These are phyloP conservation scores for Turritopsis dohrnii DNA, from an alignment of 30 jellyfish, hydroid and myxozoan genomes.

Conservation along the genomic window DNA sequence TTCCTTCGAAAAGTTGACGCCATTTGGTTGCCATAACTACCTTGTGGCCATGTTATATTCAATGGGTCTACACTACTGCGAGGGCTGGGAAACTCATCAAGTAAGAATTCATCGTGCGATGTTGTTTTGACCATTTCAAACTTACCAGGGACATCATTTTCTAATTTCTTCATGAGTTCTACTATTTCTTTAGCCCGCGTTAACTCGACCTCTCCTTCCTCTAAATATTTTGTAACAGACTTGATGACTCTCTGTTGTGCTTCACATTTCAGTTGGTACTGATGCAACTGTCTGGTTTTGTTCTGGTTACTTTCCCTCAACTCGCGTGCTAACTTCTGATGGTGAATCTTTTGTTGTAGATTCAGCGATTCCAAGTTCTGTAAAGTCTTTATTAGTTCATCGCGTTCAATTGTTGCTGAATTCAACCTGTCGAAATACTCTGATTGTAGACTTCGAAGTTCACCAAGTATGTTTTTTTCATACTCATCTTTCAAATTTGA, in stretches of 20 bases:
- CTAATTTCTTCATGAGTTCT: not conserved
- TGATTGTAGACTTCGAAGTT: not conserved
- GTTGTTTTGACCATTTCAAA: not conserved
- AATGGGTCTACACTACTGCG: not conserved
- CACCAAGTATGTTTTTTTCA: not conserved
- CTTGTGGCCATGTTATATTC: slow-evolving; percentile 6
- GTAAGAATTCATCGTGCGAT: not conserved
- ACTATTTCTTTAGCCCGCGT: not conserved
- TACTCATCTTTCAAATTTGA: not conserved
- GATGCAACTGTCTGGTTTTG: not conserved
- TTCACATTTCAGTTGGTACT: not conserved
- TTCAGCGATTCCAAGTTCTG: not conserved
- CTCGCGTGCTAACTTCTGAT: not conserved
- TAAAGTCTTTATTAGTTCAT: not conserved
- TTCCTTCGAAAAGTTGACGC: not conserved
- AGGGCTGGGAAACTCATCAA: not conserved
- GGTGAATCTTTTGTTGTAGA: not conserved
- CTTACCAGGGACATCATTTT: not conserved
- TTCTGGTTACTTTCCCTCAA: not conserved
- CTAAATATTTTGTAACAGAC: not conserved
- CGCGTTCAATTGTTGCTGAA: not conserved
- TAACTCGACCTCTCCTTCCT: not conserved
- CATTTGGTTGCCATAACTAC: not conserved
- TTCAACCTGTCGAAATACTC: not conserved
- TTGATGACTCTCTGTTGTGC: not conserved